These are phyloP conservation scores for Platyrinchus mystaceus DNA, from an alignment of 2,797 vertebrate species.

Conservation along the genomic window DNA sequence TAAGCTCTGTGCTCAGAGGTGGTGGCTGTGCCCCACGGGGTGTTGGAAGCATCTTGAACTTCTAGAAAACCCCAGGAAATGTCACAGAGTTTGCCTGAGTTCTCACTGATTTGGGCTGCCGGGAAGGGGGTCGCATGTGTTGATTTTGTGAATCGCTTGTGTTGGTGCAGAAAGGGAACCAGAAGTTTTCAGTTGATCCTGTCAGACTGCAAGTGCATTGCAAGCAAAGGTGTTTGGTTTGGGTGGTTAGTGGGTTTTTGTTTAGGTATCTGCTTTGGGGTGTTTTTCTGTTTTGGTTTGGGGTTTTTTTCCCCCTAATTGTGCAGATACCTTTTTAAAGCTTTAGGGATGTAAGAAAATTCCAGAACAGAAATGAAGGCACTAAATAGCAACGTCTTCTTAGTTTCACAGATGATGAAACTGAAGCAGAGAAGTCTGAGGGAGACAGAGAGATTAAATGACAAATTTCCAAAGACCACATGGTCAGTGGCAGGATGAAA, in stretches of 20 bases:
- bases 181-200: neutral
- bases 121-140: rapidly evolving
- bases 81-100: neutral
- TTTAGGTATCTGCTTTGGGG: neutral
- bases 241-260: neutral
- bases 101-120: neutral
- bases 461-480: conserved; percentile 33
- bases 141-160: neutral
- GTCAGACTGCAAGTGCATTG: neutral
- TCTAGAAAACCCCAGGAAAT: neutral
- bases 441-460: conserved; percentile 25
- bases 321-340: neutral
- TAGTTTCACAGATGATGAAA: conserved; percentile 9
- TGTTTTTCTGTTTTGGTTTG: neutral
- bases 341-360: neutral
- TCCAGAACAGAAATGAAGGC: conserved; percentile 3
- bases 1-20: neutral
- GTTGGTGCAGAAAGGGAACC: neutral
- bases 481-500: conserved; percentile 27
- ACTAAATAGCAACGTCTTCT: neutral
- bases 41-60: neutral
- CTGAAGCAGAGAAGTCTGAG: neutral
- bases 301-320: neutral
- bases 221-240: neutral
- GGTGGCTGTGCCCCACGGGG: neutral